Base-by-base conservation (phyloP, 2,888 invertebrate genomes). In the Notodonta ziczac region DNA sequence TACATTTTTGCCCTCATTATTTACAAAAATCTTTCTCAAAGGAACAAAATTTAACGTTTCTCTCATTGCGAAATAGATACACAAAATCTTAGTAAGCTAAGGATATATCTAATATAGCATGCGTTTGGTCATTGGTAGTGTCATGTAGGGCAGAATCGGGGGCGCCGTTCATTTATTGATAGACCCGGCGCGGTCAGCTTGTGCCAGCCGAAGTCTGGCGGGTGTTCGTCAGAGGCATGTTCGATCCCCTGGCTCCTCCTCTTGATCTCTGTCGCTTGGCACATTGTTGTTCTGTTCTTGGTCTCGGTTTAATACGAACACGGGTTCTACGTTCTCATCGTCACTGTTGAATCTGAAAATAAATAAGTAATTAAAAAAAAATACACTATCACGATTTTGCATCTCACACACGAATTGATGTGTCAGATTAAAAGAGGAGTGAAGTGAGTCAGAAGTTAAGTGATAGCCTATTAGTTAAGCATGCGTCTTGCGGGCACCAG, bases 241-340 rank as follows among this genome's bases (percentile, higher is more conserved):
- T 24, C 65, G 73, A 40, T 78, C 69, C 46, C 62, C 68, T 44
- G 77, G 71, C 62, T 67, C 69, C 39, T 78, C 78, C 56, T 86
- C 82, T 40, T 70, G 76, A 48, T 87, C 84, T 57, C 72, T 76
- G 61, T 85, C 85, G 67, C 72, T 78, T 67, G 82, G 76, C 67
- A 82, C 76, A 67, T 89, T 91, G 63, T 89, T 90, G 70, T 90
- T 89, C 61, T 87, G 87, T 68, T 91, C 89, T 64, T 85, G 80
- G 58, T 88, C 87, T 51, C 85, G 80, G 64, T 79, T 86, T 71
- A 91, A 70, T 55, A 88, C 85, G 66, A 89, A 87, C 7, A 86
- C 86, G 16, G 92, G 91, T 66, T 91, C 89, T 10, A 91, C 87
- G 58, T 85, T 86, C 66, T 91, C 92, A 56, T 91, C 91, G 2